Base-by-base conservation (phyloP, 2,888 invertebrate genomes). In the Orchesella flavescens region DNA sequence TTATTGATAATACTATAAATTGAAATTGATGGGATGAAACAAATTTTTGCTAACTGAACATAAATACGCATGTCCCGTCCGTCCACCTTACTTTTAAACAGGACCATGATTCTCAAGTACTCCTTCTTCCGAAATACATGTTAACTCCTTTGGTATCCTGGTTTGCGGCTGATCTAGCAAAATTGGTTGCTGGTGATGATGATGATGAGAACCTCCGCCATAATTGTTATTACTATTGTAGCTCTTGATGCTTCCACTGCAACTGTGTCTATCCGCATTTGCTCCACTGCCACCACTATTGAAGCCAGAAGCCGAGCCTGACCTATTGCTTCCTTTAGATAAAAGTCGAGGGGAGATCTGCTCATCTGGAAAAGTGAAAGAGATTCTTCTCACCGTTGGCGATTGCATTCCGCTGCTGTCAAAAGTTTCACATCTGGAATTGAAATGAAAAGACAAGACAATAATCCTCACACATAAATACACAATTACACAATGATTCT, bases 41-140 rank as follows among this genome's bases (percentile, higher is more conserved):
- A 34, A 34, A 34, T 34, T n/a, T n/a, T n/a, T 4, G 34, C 7
- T 34, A 34, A 34, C 34, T n/a, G n/a, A n/a, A n/a, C n/a, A n/a
- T n/a, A n/a, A n/a, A n/a, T n/a, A n/a, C n/a, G n/a, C n/a, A n/a
- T n/a, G n/a, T n/a, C n/a, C n/a, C n/a, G n/a, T n/a, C n/a, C n/a
- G n/a, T n/a, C n/a, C 73, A 12, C 34, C 80, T 73, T 73, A 73
- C 2, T 34, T 34, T 34, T 34, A 34, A 89, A 95, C 95, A 19
- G 95, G 95, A 66, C 95, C 91, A 90, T 95, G 95, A 92, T 95
- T 93, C 89, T 95, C 95, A 0, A 95, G 93, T 74, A 95, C 94
- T 43, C 95, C 95, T 89, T 95, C 95, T 90, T 95, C 95, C 66
- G 95, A 95, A 89, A 95, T 95, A 90, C 95, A 95, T 13, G 95